Conservation (phyloP, 2,797 vertebrate species). For the Morus bassanus region DNA sequence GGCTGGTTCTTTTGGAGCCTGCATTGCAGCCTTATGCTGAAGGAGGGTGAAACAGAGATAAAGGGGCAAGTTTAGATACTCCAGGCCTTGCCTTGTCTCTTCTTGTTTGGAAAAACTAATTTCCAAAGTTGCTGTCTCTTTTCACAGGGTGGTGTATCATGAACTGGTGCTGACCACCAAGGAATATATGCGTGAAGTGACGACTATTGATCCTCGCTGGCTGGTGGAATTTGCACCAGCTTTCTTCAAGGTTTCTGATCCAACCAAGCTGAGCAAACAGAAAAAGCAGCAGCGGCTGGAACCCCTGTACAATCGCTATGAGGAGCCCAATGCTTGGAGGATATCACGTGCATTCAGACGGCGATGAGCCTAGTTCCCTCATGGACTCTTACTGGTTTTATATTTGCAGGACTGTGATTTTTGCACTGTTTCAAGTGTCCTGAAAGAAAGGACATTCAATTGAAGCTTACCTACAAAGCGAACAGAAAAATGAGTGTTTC, state of each 20-base stretch:
- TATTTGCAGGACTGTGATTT: accelerated
- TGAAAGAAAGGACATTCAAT: accelerated
- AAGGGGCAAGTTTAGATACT: not conserved
- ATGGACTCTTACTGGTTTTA: accelerated
- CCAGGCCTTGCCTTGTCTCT: not conserved
- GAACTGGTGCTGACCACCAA: conserved; percentile 97
- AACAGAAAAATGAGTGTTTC: not conserved
- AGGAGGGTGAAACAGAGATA: not conserved
- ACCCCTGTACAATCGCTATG: conserved; percentile 96
- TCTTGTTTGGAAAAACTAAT: accelerated
- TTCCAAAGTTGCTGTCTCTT: not conserved
- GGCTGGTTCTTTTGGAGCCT: not conserved
- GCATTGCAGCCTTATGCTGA: not conserved
- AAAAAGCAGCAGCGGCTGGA: conserved; percentile 97
- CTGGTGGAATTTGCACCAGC: conserved; percentile 96
- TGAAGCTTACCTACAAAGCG: not conserved
- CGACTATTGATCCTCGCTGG: conserved; percentile 97
- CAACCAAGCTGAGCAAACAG: conserved; percentile 98
- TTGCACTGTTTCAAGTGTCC: not conserved
- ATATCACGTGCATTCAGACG: conserved; percentile 95
- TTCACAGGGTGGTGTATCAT: conserved; percentile 93
- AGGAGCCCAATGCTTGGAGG: conserved; percentile 98
- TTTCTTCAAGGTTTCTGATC: conserved; percentile 98
- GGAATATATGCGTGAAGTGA: conserved; percentile 98
- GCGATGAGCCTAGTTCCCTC: conserved; percentile 65